Base-by-base conservation (phyloP, 2,888 invertebrate species). In the Dendrolimus pini region DNA sequence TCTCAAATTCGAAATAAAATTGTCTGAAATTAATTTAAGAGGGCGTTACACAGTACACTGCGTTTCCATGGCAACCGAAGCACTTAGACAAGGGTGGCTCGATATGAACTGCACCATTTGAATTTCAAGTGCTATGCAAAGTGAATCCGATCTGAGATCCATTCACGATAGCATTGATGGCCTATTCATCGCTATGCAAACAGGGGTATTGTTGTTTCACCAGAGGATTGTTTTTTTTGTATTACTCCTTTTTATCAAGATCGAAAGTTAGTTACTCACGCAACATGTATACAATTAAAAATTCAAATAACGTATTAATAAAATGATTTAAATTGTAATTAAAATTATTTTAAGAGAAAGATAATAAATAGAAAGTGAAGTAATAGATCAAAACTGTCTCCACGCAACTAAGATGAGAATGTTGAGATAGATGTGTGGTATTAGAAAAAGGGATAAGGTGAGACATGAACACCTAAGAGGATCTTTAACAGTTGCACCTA, bases 71-170 rank as follows among this genome's bases (percentile, higher is more conserved):
- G 72, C 66, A 68, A 81, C 82, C 69, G 61, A 74, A 76, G 76
- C 77, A 80, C 83, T 83, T 78, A 83, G 77, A 77, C 75, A 77
- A 69, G 75, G 74, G 77, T 78, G 76, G 73, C 79, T 78, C 79
- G 71, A 86, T 89, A 86, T 87, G 82, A 85, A 84, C 81, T 85
- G 85, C 83, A 83, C 80, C 82, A 86, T 89, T 89, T 85, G 88
- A 89, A 87, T 87, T 84, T 86, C 83, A 88, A 89, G 86, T 79
- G 85, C 83, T 88, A 85, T 86, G 88, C 87, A 89, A 89, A 88
- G 85, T 75, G 81, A 82, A 80, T 78, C 80, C 75, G 80, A 79
- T 80, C 78, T 72, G 66, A 77, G 75, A 77, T 69, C 79, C 69
- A 76, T 78, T 65, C 73, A 75, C 72, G 73, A 71, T 73, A 47